These are phyloP conservation scores for Eristalis arbustorum DNA, from an alignment of 2,888 invertebrate species.

Conservation along the genomic window DNA sequence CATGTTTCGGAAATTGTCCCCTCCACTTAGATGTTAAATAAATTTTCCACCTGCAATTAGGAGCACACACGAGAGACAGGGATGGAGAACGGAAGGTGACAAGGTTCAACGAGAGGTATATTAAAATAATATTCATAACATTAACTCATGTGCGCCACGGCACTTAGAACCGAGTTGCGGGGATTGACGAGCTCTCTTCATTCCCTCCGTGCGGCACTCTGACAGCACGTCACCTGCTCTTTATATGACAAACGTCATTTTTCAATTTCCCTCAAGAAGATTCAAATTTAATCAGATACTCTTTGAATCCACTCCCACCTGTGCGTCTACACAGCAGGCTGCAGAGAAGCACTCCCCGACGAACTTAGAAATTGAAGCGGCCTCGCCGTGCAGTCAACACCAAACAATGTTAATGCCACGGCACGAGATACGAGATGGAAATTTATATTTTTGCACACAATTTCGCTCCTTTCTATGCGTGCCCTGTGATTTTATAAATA, in stretches of 20 bases:
- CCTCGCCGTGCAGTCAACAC: not conserved
- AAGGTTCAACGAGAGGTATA: not conserved
- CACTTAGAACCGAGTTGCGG: not conserved
- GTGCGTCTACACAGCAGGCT: not conserved
- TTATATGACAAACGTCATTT: conserved; percentile 63
- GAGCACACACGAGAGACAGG: not conserved
- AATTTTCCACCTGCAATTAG: not conserved
- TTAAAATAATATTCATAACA: conserved; percentile 64
- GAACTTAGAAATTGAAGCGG: not conserved
- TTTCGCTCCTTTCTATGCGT: not conserved
- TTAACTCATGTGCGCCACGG: conserved; percentile 36
- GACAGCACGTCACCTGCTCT: conserved; percentile 50
- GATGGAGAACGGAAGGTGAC: too few relatives aligned
- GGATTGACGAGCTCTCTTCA: not conserved
- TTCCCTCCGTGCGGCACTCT: not conserved
- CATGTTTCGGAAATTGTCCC: not conserved
- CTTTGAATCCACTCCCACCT: not conserved
- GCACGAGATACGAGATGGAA: conserved; percentile 34
- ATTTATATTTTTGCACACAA: conserved; percentile 22
- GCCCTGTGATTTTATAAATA: conserved; percentile 35
- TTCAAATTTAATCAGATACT: conserved; percentile 53
- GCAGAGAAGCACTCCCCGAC: not conserved
- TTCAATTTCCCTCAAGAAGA: conserved; percentile 57
- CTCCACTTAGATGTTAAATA: not conserved
- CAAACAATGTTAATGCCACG: conserved; percentile 16